phyloP scores from a whole-genome alignment of 2,113 vertebrate genomes.

The Brachionichthys hirsutus region DNA sequence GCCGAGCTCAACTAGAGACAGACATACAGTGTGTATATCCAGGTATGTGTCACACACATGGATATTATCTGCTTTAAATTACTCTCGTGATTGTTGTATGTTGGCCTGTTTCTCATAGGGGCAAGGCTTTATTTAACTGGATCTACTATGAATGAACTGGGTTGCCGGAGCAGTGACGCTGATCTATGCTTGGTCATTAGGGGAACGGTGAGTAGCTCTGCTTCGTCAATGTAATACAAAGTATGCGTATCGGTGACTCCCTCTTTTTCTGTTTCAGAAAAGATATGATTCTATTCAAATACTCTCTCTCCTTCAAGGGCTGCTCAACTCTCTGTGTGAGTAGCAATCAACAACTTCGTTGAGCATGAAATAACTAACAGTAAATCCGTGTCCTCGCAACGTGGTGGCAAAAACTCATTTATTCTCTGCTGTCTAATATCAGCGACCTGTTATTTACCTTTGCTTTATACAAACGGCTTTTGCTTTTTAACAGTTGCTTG shows the following conservation, averaged over 20 bases:
- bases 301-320: constrained; percentile 84
- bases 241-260: neutral
- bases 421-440: neutral
- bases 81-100: neutral
- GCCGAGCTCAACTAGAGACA: constrained; percentile 82
- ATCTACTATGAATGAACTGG: constrained; percentile 93
- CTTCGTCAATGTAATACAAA: neutral
- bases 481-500: neutral
- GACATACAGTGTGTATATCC: constrained; percentile 81
- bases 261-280: constrained; percentile 75
- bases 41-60: constrained; percentile 36
- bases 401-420: neutral
- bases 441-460: neutral
- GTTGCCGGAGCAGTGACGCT: constrained; percentile 89
- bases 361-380: neutral
- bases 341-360: constrained; percentile 37
- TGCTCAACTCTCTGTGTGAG: constrained; percentile 91
- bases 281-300: constrained; percentile 84
- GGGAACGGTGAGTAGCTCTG: constrained; percentile 80
- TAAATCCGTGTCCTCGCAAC: neutral
- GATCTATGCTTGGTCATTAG: constrained; percentile 91
- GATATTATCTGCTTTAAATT: neutral
- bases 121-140: constrained; percentile 90
- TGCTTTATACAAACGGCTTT: neutral
- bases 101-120: constrained; percentile 59